Evolutionary conservation across 2,797 vertebrate species (phyloP).

Genomic region (Ctenochaetus hawaiiensis): DNA sequence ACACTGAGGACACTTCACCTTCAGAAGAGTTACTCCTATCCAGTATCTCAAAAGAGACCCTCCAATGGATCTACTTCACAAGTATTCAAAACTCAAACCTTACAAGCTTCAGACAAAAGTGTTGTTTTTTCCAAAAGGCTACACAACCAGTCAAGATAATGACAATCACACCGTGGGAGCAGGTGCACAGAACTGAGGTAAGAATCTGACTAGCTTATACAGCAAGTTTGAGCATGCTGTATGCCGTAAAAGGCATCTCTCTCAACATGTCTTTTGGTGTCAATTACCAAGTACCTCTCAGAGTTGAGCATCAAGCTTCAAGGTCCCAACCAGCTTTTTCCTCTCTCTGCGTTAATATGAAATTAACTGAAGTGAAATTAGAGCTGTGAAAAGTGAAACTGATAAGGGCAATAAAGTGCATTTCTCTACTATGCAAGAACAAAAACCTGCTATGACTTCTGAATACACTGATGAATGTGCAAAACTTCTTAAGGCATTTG

Average conservation of each 20-base stretch:
- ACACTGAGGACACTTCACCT: neutral
- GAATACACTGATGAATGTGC: too few relatives aligned
- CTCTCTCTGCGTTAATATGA: too few relatives aligned
- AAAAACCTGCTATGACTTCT: too few relatives aligned
- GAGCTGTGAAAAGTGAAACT: too few relatives aligned
- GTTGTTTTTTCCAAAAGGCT: slow-evolving; percentile 47
- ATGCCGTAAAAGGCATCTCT: neutral
- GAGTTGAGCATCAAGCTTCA: too few relatives aligned
- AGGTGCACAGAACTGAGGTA: slow-evolving; percentile 21
- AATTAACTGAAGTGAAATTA: too few relatives aligned
- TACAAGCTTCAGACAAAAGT: slow-evolving; percentile 27
- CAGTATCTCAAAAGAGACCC: slow-evolving; percentile 1
- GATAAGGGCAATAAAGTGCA: too few relatives aligned
- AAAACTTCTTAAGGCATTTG: too few relatives aligned
- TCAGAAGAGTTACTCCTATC: neutral
- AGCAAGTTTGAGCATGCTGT: slow-evolving; percentile 4
- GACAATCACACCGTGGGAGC: slow-evolving; percentile 52
- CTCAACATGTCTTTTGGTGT: slow-evolving; percentile 17
- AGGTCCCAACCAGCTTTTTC: too few relatives aligned
- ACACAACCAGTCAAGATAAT: slow-evolving; percentile 54
- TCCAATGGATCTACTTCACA: slow-evolving; percentile 15
- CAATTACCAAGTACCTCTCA: too few relatives aligned
- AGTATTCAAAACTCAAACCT: slow-evolving; percentile 28
- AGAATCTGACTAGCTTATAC: slow-evolving; percentile 26
- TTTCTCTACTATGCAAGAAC: too few relatives aligned